These are phyloP conservation scores for Pocota personata DNA, from an alignment of 2,888 invertebrate genomes.

Conservation along the genomic window DNA sequence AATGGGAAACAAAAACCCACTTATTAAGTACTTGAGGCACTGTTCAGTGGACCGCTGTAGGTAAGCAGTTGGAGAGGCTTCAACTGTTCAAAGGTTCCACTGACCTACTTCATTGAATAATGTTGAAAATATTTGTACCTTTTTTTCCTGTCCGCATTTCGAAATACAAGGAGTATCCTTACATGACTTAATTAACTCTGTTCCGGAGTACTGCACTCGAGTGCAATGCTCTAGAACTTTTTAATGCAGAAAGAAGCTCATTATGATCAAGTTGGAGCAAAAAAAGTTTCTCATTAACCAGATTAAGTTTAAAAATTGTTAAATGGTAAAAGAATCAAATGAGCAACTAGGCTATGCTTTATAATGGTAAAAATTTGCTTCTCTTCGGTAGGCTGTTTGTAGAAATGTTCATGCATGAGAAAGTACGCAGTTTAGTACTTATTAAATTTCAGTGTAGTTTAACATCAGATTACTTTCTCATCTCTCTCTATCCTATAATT, in stretches of 20 bases:
- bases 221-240: slow-evolving; percentile 1
- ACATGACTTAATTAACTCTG: slow-evolving; percentile 1
- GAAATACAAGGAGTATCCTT: neutral
- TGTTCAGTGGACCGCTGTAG: neutral
- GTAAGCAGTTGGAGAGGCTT: neutral
- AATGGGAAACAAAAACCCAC: neutral
- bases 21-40: neutral
- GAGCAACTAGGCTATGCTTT: neutral
- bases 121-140: neutral
- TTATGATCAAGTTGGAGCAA: neutral
- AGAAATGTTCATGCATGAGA: too few species aligned
- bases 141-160: neutral
- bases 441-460: too few species aligned
- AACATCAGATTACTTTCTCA: too few species aligned
- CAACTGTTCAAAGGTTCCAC: neutral
- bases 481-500: too few species aligned
- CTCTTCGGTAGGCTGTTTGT: neutral
- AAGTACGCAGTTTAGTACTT: too few species aligned
- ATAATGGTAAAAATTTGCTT: neutral
- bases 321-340: neutral
- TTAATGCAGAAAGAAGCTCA: slow-evolving; percentile 8
- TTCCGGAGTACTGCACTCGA: neutral
- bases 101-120: slow-evolving; percentile 24
- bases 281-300: neutral
- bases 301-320: neutral